Evolutionary conservation across 2,113 vertebrate species (phyloP), one percentile per base, ranked within the genome.

Genomic region (Excalfactoria chinensis): DNA sequence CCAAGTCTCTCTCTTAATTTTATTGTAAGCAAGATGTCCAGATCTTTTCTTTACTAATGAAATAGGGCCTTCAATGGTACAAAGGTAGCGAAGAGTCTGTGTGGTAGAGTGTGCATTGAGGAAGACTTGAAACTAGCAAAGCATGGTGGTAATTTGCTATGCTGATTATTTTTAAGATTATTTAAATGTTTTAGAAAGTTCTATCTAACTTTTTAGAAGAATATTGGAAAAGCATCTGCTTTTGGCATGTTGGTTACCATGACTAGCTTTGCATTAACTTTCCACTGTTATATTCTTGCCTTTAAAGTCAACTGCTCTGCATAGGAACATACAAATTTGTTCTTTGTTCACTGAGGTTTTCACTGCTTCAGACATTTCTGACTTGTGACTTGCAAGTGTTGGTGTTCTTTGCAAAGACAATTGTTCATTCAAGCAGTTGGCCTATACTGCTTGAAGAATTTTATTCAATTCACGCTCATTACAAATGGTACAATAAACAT

Each of bases 1-100:
- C 86, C 73, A 94, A 91, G 84, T 79, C 48, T 67, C 22, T 77
- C 35, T 64, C 71, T 90, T 25, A 37, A 1, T 89, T 94, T 93
- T 86, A 81, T 95, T 84, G 75, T 62, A 62, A 89, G 37, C 63
- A 91, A 89, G 83, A 60, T 86, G 77, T 84, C 83, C 80, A 90
- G 64, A 58, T 86, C 18, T 69, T 80, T 72, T 66, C 32, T 75
- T 68, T 22, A 9, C 30, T 66, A 70, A n/a, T 90, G 68, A 91
- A 93, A 70, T 75, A 69, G 56, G 81, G 74, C 60, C 46, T 76
- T 72, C n/a, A 85, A 74, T 75, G 28, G 46, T 70, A 40, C 78
- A 62, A 94, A 94, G n/a, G 69, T 84, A 30, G 46, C 74, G 30
- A 95, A 82, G 60, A 71, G 19, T 51, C 51, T 51, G 1, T 79